phyloP scores from a whole-genome alignment of 1,140 invertebrate species.

The Ceratina japonica region DNA sequence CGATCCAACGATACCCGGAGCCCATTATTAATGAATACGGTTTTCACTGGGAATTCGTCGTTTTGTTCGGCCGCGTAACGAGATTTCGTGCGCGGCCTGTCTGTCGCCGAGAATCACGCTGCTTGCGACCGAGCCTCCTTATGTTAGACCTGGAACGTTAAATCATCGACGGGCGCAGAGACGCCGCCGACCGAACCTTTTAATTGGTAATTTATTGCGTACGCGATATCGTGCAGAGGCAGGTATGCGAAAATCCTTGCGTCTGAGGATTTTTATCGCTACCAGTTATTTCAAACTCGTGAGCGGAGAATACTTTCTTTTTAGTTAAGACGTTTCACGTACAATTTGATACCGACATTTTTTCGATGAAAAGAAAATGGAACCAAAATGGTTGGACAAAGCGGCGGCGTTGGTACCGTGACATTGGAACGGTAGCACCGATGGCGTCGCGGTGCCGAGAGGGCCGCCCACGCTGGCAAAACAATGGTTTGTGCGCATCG shows the following conservation, averaged over 20 bases:
- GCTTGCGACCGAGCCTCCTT: background rate
- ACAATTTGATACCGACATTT: too few relatives aligned
- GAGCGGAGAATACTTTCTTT: constrained; percentile 4
- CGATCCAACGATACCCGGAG: constrained; percentile 60
- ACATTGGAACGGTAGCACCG: constrained; percentile 14
- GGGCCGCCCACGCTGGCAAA: constrained; percentile 69
- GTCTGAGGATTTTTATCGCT: too few relatives aligned
- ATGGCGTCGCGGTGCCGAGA: constrained; percentile 38
- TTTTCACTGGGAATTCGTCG: constrained; percentile 55
- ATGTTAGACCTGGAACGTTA: constrained; percentile 31
- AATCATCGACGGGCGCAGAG: constrained; percentile 43
- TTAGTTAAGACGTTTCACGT: background rate
- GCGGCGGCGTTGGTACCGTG: background rate
- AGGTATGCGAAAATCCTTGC: background rate
- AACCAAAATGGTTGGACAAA: background rate
- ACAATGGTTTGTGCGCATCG: constrained; percentile 78
- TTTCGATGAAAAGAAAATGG: background rate
- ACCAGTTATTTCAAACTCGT: background rate
- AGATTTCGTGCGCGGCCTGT: constrained; percentile 30
- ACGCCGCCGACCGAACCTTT: constrained; percentile 4
- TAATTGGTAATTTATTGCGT: constrained; percentile 44
- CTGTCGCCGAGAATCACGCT: constrained; percentile 1
- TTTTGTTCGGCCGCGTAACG: constrained; percentile 46
- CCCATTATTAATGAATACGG: constrained; percentile 64
- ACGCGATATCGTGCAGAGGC: background rate